Conservation (phyloP, 2,888 invertebrate genomes). For the Gandaritis pyraliata region DNA sequence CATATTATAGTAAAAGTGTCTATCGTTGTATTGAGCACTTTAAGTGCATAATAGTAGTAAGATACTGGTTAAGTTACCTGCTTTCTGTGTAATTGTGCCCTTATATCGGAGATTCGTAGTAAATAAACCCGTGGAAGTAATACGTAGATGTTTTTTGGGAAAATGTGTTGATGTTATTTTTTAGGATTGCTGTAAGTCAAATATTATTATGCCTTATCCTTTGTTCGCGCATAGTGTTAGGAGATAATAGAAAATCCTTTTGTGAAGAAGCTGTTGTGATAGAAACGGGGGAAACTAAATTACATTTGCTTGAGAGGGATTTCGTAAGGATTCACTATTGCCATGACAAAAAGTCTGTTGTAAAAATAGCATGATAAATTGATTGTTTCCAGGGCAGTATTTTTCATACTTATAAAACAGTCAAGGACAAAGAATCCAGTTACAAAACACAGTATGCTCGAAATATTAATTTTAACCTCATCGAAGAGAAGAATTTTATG, state of each 20-base stretch:
- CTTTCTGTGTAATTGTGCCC: slow-evolving; percentile 11
- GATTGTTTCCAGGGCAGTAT: background rate
- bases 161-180: slow-evolving; percentile 39
- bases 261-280: slow-evolving; percentile 17
- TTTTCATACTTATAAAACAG: no score
- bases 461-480: no score
- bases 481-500: no score
- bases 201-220: slow-evolving; percentile 27
- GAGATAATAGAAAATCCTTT: slow-evolving; percentile 25
- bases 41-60: no score
- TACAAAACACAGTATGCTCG: no score
- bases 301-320: slow-evolving; percentile 13
- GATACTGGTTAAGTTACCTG: background rate
- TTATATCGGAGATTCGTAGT: slow-evolving; percentile 53
- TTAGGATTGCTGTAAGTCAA: slow-evolving; percentile 31
- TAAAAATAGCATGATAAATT: slow-evolving; percentile 2
- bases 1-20: no score
- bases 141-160: slow-evolving; percentile 30
- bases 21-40: no score
- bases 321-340: slow-evolving; percentile 1
- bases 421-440: no score
- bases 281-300: slow-evolving; percentile 14
- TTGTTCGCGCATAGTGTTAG: slow-evolving; percentile 25
- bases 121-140: slow-evolving; percentile 50
- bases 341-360: background rate